Evolutionary conservation across 2,888 invertebrate species (phyloP).

Genomic region (Sepiola atlantica): DNA sequence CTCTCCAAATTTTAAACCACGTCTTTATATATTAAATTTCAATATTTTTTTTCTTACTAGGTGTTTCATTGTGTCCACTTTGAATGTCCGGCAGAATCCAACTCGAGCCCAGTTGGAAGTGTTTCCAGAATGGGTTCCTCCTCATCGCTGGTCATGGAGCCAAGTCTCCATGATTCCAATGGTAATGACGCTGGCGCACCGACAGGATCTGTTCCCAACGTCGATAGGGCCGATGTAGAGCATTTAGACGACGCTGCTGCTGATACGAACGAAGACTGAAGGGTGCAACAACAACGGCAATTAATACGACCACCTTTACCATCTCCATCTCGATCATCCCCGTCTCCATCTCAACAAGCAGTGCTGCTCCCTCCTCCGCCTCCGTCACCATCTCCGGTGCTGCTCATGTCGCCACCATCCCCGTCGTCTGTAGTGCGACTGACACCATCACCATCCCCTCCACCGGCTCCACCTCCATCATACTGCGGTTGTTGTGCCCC

Average conservation of each 20-base stretch:
- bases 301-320: neutral
- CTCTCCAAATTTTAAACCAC: too few relatives aligned
- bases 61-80: constrained; percentile 98
- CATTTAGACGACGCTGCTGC: neutral
- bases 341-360: neutral
- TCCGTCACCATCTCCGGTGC: neutral
- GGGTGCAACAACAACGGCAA: constrained; percentile 42
- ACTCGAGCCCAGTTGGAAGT: constrained; percentile 33
- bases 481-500: constrained; percentile 44
- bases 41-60: constrained; percentile 75
- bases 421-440: neutral
- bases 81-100: constrained; percentile 85
- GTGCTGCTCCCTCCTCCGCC: neutral
- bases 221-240: neutral
- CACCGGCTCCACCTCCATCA: constrained; percentile 24
- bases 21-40: too few relatives aligned
- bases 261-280: neutral
- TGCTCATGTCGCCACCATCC: neutral
- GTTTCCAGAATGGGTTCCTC: constrained; percentile 3
- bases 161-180: neutral
- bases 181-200: neutral
- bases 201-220: neutral
- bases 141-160: neutral
- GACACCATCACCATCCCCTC: neutral
- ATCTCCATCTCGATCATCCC: constrained; percentile 2